These are phyloP conservation scores for Eupithecia abbreviata DNA, from an alignment of 2,888 invertebrate species.

Conservation along the genomic window DNA sequence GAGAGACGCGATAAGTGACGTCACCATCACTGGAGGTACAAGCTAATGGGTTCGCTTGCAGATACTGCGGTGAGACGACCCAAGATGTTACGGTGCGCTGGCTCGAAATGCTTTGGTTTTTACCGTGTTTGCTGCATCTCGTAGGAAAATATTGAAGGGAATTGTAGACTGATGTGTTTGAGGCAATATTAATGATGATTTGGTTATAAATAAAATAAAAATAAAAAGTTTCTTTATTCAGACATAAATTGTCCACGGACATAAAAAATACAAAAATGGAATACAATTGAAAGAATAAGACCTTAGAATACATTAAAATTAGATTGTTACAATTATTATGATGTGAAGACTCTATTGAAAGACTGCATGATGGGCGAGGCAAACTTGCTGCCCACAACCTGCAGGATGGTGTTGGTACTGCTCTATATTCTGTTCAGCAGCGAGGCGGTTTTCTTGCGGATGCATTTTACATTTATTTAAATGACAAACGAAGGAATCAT, in stretches of 20 bases:
- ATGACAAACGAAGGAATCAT: neutral
- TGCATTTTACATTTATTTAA: neutral
- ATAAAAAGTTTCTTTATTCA: too few species aligned
- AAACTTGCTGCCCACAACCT: too few species aligned
- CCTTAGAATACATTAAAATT: too few species aligned
- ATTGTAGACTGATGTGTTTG: neutral
- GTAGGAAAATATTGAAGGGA: neutral
- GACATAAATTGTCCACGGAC: too few species aligned
- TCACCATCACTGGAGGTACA: conserved; percentile 50
- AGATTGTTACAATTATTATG: too few species aligned
- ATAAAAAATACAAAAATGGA: too few species aligned
- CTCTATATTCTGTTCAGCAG: too few species aligned
- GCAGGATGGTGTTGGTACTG: too few species aligned
- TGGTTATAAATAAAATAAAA: neutral
- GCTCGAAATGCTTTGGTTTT: neutral
- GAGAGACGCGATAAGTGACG: conserved; percentile 49
- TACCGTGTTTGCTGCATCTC: neutral
- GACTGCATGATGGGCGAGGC: too few species aligned
- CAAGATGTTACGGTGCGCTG: conserved; percentile 25
- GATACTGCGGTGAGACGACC: conserved; percentile 38
- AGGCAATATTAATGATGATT: neutral
- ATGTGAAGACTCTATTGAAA: too few species aligned
- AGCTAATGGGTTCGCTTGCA: conserved; percentile 38
- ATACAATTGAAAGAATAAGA: too few species aligned
- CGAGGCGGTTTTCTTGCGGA: too few species aligned